Percentiles rank a stretch among this genome's conserved stretches.
Evolutionary conservation across 1,140 invertebrate genomes (phyloP).

Genomic region (Drosophila leontia): DNA sequence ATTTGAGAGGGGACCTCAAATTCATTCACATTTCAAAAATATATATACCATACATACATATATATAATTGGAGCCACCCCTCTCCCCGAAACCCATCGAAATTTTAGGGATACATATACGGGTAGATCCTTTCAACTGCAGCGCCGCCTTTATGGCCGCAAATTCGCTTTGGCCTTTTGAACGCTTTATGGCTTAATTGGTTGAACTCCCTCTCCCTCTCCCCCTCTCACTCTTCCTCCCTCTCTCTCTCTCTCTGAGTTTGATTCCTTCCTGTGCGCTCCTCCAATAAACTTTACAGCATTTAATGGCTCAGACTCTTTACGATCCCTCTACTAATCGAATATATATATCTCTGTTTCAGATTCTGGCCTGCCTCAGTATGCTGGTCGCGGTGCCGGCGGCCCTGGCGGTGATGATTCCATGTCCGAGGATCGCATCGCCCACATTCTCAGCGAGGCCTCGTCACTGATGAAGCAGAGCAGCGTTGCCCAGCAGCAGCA

Average conservation of each 20-base stretch:
- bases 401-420: slow-evolving; percentile 89
- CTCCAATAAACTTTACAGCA: slow-evolving; percentile 66
- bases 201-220: neutral
- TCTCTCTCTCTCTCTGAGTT: too few relatives aligned
- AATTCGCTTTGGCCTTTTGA: slow-evolving; percentile 81
- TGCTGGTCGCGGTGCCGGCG: slow-evolving; percentile 80
- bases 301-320: slow-evolving; percentile 70
- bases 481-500: slow-evolving; percentile 34
- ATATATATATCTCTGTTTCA: slow-evolving; percentile 20
- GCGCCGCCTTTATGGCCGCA: slow-evolving; percentile 72
- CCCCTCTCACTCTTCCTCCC: too few relatives aligned
- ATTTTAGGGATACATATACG: slow-evolving; percentile 11
- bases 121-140: slow-evolving; percentile 48
- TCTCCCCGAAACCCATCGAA: neutral
- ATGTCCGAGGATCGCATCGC: slow-evolving; percentile 96
- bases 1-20: slow-evolving; percentile 31
- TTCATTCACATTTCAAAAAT: slow-evolving; percentile 1
- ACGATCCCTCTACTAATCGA: slow-evolving; percentile 43
- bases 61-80: slow-evolving; percentile 36
- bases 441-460: slow-evolving; percentile 96
- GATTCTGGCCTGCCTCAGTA: slow-evolving; percentile 90
- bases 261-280: neutral
- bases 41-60: neutral
- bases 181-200: slow-evolving; percentile 83
- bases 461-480: slow-evolving; percentile 88